A percentile compares a stretch with the other conserved stretches of the same genome.
Conservation (phyloP, 1,140 invertebrate genomes). For the Cataglyphis hispanica region DNA sequence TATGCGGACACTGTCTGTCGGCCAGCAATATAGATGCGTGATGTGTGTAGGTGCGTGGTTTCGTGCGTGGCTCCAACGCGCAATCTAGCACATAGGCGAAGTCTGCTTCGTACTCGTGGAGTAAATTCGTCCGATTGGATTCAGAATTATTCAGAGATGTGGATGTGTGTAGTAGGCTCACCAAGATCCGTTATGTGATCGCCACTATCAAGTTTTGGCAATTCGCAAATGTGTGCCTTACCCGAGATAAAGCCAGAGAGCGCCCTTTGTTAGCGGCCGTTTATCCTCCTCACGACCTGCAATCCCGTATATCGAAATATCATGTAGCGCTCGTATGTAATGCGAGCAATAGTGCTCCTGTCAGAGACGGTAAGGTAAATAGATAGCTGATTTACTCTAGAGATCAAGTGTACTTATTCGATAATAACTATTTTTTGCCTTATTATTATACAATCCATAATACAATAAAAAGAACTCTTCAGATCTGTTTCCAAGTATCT, state of each 20-base stretch:
- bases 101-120: slow-evolving; percentile 67
- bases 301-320: slow-evolving; percentile 39
- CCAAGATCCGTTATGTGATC: slow-evolving; percentile 39
- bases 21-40: slow-evolving; percentile 29
- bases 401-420: background rate
- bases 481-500: no score
- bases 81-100: slow-evolving; percentile 22
- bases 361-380: slow-evolving; percentile 39
- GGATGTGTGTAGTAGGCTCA: background rate
- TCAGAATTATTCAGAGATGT: slow-evolving; percentile 68
- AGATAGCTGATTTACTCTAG: slow-evolving; percentile 17
- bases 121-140: slow-evolving; percentile 81
- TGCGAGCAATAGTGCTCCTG: slow-evolving; percentile 31
- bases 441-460: background rate
- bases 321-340: background rate
- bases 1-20: slow-evolving; percentile 73
- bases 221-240: slow-evolving; percentile 8
- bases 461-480: background rate
- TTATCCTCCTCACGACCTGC: slow-evolving; percentile 14
- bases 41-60: background rate
- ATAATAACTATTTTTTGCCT: background rate
- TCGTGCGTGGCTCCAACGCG: background rate
- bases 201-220: slow-evolving; percentile 51
- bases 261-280: slow-evolving; percentile 39
- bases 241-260: slow-evolving; percentile 15